Evolutionary conservation across 23 tunicate species (phyloP).

Genomic region (Halocynthia roretzi): DNA sequence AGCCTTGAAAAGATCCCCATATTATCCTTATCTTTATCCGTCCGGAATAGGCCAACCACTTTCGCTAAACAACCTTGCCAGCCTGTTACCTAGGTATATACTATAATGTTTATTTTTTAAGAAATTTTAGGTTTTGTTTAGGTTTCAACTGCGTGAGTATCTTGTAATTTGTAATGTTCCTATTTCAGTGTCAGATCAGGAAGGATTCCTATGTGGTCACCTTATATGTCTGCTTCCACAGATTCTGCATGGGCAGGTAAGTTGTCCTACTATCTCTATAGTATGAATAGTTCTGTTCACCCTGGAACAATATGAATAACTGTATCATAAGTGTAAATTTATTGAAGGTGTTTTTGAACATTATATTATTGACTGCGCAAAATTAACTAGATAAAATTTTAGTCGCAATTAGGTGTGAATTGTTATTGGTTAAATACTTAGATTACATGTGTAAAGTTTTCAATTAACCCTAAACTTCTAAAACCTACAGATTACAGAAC

Average conservation of each 20-base stretch:
- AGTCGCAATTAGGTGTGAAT: too few relatives aligned
- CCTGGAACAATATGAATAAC: too few relatives aligned
- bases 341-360: too few relatives aligned
- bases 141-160: not conserved
- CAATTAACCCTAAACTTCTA: too few relatives aligned
- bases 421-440: too few relatives aligned
- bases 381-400: too few relatives aligned
- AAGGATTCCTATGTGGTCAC: conserved; percentile 75
- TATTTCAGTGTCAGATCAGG: conserved; percentile 61
- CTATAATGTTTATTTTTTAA: not conserved
- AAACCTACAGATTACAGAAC: too few relatives aligned
- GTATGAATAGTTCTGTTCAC: not conserved
- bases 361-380: too few relatives aligned
- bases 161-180: not conserved
- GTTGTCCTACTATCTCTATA: not conserved
- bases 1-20: conserved; percentile 86
- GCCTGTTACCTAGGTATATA: conserved; percentile 78
- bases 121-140: not conserved
- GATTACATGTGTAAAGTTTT: too few relatives aligned
- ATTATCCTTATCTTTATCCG: conserved; percentile 84
- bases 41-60: conserved; percentile 56
- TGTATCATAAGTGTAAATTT: too few relatives aligned
- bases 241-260: conserved; percentile 70
- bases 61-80: conserved; percentile 77
- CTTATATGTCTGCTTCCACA: conserved; percentile 33